Conservation (phyloP, 2,888 invertebrate species). For the Labia minor region DNA sequence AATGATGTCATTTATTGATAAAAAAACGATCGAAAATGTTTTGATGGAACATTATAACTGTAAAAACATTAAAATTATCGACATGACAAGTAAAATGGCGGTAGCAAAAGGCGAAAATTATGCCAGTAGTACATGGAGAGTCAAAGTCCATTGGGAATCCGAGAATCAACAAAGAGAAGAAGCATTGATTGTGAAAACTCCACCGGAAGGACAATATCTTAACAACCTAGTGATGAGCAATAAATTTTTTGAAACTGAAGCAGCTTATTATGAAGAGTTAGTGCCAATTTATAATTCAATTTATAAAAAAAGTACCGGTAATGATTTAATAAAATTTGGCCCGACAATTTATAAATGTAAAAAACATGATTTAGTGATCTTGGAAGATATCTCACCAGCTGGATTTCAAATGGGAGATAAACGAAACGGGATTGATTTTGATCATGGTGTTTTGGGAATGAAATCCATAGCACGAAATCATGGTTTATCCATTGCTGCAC, state of each 20-base stretch:
- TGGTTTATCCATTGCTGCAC: not conserved
- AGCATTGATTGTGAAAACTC: not conserved
- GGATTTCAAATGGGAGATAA: conserved; percentile 18
- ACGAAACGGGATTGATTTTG: not conserved
- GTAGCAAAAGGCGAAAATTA: not conserved
- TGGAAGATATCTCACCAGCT: conserved; percentile 14
- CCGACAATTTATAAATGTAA: not conserved
- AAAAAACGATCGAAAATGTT: no score
- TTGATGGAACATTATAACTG: no score
- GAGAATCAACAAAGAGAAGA: not conserved
- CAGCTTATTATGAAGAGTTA: not conserved
- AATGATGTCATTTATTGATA: no score
- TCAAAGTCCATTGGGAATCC: not conserved
- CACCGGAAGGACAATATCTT: not conserved
- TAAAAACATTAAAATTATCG: no score
- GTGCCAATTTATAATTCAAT: not conserved
- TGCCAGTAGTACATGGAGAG: not conserved
- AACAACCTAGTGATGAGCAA: not conserved
- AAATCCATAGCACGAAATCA: conserved; percentile 16
- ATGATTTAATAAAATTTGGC: not conserved
- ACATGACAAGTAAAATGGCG: not conserved
- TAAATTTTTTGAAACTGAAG: not conserved
- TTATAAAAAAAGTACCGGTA: not conserved
- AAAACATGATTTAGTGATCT: not conserved
- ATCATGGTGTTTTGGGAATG: conserved; percentile 9